Base-by-base conservation (phyloP, 2,797 vertebrate genomes). In the Melopsittacus undulatus region DNA sequence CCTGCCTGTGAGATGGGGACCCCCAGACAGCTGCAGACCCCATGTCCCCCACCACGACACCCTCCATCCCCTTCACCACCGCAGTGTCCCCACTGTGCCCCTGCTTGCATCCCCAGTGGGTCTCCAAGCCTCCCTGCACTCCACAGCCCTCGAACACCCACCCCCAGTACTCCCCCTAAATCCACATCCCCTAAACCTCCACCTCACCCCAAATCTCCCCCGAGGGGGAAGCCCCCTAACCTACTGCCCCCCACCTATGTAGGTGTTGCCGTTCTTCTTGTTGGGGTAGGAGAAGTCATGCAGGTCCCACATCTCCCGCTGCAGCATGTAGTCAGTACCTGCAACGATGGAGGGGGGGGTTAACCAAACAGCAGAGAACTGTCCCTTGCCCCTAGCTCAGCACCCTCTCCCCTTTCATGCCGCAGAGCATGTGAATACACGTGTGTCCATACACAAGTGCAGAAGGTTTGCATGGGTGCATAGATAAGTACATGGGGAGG, bases 251-350 rank as follows among this genome's bases (percentile, higher is more conserved):
- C 24, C 54, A 94, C 99, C 99, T 75, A 99, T 98, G 73, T 99
- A 99, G 93, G 90, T 98, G 95, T 99, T 89, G 95, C 98, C 94
- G 27, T 94, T 98, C 16, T 81, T 94, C 69, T 77, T 11, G 23
- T 96, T 92, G 18, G 94, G 97, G 78, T 98, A 98, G 17, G 91
- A 84, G 77, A 94, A 98, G 27, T 91, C 94, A 1, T 51, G 57
- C 54, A 97, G 95, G 82, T 98, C 98, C 98, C 98, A 99, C 40
- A 10, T 72, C 74, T 98, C 97, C 95, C 98, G 97, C 98, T 98
- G 98, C 11, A 97, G 98, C 75, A 98, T 95, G 56, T 99, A 98
- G 83, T 98, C 98, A 2, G 99, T 99, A 34, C 99, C 99, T 99
- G 95, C 10, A 56, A n/a, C 7, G 34, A 66, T 9, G 23, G 23